Evolutionary conservation across 2,797 vertebrate genomes (phyloP).

Genomic region (Ctenochaetus hawaiiensis): DNA sequence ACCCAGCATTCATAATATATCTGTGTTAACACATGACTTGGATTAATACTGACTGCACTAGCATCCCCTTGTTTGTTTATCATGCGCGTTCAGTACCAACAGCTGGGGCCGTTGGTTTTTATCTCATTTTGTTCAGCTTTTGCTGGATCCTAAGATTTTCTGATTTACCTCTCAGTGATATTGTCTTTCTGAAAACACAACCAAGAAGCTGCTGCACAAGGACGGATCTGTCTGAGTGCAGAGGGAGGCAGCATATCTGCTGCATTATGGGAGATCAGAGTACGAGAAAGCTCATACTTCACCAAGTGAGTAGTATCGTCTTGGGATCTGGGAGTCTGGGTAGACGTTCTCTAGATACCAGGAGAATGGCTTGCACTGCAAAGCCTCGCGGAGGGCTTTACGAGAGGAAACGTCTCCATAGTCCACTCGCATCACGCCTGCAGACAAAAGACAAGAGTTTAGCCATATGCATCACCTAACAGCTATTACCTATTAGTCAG

Average conservation of each 20-base stretch:
- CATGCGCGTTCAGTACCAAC: conserved; percentile 36
- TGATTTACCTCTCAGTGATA: conserved; percentile 38
- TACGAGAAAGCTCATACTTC: conserved; percentile 86
- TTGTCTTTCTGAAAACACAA: conserved; percentile 33
- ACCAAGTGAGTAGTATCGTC: conserved; percentile 97
- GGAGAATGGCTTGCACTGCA: conserved; percentile 96
- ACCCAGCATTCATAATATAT: conserved; percentile 23
- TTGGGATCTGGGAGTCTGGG: conserved; percentile 98
- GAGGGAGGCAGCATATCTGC: conserved; percentile 5
- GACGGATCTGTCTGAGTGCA: conserved; percentile 45
- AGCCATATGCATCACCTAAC: neutral
- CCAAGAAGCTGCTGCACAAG: conserved; percentile 31
- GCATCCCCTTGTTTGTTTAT: conserved; percentile 47
- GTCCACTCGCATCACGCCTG: conserved; percentile 98
- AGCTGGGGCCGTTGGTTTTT: conserved; percentile 36
- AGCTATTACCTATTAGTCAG: neutral
- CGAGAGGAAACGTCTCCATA: conserved; percentile 96
- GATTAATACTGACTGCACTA: conserved; percentile 42
- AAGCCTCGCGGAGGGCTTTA: conserved; percentile 90
- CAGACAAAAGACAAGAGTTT: conserved; percentile 32
- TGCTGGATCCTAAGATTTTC: conserved; percentile 46
- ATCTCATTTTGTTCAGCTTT: conserved; percentile 44
- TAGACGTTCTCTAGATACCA: conserved; percentile 99
- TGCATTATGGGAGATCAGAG: conserved; percentile 22
- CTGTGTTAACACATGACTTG: conserved; percentile 48